Conservation (phyloP, 2,888 invertebrate genomes). For the Chrysolina americana region DNA sequence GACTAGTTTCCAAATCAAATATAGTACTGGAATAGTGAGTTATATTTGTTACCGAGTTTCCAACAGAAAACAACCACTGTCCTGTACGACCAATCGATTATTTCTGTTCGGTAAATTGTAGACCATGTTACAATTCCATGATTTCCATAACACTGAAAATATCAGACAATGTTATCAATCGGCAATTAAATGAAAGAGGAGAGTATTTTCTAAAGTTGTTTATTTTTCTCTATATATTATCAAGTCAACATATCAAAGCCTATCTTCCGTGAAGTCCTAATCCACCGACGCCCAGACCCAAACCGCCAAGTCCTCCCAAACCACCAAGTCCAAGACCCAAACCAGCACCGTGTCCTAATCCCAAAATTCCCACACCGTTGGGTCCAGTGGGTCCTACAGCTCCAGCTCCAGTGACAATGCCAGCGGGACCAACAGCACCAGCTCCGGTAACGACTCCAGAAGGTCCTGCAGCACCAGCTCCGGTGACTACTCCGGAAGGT, state of each 20-base stretch:
- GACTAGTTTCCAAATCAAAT: too few species aligned
- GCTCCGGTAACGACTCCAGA: slow-evolving; percentile 47
- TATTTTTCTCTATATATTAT: background rate
- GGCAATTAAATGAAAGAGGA: too few species aligned
- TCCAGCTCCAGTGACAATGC: slow-evolving; percentile 46
- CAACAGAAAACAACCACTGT: too few species aligned
- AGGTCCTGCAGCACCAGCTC: slow-evolving; percentile 1
- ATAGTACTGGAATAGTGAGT: too few species aligned
- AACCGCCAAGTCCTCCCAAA: background rate
- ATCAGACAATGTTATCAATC: too few species aligned
- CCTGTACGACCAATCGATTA: too few species aligned
- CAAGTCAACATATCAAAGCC: background rate
- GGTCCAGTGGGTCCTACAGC: slow-evolving; percentile 27
- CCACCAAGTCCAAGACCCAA: slow-evolving; percentile 22
- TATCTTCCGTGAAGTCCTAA: slow-evolving; percentile 15
- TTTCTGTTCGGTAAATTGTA: too few species aligned
- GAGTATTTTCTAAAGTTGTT: background rate
- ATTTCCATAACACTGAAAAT: too few species aligned
- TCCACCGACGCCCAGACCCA: slow-evolving; percentile 10
- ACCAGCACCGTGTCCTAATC: slow-evolving; percentile 19
- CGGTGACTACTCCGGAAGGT: slow-evolving; percentile 49
- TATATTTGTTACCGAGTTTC: too few species aligned
- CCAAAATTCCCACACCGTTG: slow-evolving; percentile 35
- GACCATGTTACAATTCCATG: too few species aligned
- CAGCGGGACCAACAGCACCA: slow-evolving; percentile 46